phyloP scores from a whole-genome alignment of 2,888 invertebrate species.

The Orthosia cruda region DNA sequence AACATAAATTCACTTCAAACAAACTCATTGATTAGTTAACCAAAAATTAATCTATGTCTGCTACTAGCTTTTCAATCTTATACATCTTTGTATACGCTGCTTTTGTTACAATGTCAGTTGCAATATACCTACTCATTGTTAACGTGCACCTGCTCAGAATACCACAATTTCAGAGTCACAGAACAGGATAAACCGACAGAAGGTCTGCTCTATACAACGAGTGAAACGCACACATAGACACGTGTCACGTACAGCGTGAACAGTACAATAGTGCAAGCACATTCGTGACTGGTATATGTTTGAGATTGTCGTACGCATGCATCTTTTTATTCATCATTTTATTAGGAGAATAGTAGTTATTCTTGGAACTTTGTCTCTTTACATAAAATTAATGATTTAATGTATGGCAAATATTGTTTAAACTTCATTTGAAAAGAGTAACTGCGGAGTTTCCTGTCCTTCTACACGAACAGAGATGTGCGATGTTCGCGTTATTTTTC shows the following conservation, averaged over 20 bases:
- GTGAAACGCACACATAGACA: neutral
- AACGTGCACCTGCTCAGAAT: slow-evolving; percentile 1
- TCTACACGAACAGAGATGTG: too few species aligned
- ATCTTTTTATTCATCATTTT: neutral
- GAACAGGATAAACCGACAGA: neutral
- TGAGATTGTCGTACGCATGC: neutral
- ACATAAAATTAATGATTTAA: too few species aligned
- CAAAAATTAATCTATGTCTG: neutral
- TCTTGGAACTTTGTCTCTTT: too few species aligned
- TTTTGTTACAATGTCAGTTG: slow-evolving; percentile 2
- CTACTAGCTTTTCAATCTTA: neutral
- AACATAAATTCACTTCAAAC: slow-evolving; percentile 20
- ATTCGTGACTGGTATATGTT: neutral
- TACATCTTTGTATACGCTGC: neutral
- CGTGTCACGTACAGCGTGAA: neutral
- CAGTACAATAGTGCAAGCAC: neutral
- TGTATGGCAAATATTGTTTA: too few species aligned
- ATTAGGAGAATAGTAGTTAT: too few species aligned
- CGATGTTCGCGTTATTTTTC: too few species aligned
- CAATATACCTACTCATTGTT: neutral
- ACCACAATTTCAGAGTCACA: neutral
- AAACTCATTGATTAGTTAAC: slow-evolving; percentile 2
- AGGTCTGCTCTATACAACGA: neutral
- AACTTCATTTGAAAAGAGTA: too few species aligned
- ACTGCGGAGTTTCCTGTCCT: too few species aligned